Conservation (phyloP, 1,140 invertebrate genomes). For the Anadara kagoshimensis region DNA sequence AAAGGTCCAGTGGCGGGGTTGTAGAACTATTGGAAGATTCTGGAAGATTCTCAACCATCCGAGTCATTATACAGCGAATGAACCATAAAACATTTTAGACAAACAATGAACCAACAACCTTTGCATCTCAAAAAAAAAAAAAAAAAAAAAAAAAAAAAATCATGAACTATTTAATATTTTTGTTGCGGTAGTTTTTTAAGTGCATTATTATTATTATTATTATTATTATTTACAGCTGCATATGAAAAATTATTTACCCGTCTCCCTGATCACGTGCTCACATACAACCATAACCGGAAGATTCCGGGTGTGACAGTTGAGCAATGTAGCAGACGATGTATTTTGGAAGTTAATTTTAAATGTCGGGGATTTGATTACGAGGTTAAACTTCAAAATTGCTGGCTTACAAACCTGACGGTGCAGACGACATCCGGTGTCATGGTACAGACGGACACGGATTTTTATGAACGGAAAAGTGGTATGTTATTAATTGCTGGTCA, state of each 20-base stretch:
- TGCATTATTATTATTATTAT: no score
- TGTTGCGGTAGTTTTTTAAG: no score
- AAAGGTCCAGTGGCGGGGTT: no score
- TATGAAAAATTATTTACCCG: conserved; percentile 62
- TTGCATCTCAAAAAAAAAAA: no score
- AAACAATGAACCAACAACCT: neutral
- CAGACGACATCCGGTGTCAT: conserved; percentile 49
- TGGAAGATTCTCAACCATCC: neutral
- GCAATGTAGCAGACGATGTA: conserved; percentile 66
- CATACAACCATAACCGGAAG: conserved; percentile 57
- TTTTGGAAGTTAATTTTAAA: conserved; percentile 65
- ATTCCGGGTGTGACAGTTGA: conserved; percentile 59
- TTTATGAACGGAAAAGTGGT: conserved; percentile 63
- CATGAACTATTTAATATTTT: neutral
- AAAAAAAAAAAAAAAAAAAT: no score
- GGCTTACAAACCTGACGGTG: conserved; percentile 57
- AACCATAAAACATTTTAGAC: neutral
- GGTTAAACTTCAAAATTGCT: conserved; percentile 53
- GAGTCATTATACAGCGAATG: no score
- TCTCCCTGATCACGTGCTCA: conserved; percentile 65
- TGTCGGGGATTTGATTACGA: conserved; percentile 69
- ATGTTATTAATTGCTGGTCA: conserved; percentile 9
- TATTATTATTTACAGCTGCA: conserved; percentile 46
- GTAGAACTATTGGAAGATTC: neutral
- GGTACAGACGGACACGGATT: conserved; percentile 54